These are phyloP conservation scores for Agonum fuliginosum DNA, from an alignment of 2,888 invertebrate species.

Conservation along the genomic window DNA sequence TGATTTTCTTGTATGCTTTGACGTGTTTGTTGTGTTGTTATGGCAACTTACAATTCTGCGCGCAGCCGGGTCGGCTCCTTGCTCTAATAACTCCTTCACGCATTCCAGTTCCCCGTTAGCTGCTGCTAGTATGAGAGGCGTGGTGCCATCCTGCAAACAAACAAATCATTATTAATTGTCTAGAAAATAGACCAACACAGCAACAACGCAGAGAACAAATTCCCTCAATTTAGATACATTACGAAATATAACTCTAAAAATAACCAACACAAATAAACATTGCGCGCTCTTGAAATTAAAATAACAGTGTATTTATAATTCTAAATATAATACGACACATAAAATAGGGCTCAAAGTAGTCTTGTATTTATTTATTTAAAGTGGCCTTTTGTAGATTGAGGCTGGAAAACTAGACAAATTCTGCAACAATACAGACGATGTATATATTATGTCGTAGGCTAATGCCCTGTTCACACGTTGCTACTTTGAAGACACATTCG, in stretches of 20 bases:
- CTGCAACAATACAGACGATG: too few species aligned
- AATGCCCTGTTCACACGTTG: too few species aligned
- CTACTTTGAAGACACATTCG: too few species aligned
- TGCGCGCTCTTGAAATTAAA: background rate
- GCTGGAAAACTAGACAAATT: too few species aligned
- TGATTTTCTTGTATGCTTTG: too few species aligned
- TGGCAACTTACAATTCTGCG: conserved; percentile 81
- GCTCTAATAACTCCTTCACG: conserved; percentile 89
- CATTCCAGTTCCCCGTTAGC: conserved; percentile 93
- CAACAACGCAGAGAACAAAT: background rate
- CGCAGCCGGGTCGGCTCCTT: conserved; percentile 92
- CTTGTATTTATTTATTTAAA: too few species aligned
- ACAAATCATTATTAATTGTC: conserved; percentile 18
- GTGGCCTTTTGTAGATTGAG: too few species aligned
- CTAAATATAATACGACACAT: too few species aligned
- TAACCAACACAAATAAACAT: background rate
- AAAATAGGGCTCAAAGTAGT: too few species aligned
- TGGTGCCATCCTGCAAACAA: conserved; percentile 88
- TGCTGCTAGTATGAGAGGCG: conserved; percentile 92
- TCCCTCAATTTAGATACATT: background rate
- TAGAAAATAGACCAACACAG: conserved; percentile 6
- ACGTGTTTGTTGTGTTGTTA: background rate
- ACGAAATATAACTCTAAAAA: background rate
- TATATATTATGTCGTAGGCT: too few species aligned
- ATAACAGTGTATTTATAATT: background rate